Base-by-base conservation (phyloP, 2,888 invertebrate genomes). In the Ochropleura plecta region DNA sequence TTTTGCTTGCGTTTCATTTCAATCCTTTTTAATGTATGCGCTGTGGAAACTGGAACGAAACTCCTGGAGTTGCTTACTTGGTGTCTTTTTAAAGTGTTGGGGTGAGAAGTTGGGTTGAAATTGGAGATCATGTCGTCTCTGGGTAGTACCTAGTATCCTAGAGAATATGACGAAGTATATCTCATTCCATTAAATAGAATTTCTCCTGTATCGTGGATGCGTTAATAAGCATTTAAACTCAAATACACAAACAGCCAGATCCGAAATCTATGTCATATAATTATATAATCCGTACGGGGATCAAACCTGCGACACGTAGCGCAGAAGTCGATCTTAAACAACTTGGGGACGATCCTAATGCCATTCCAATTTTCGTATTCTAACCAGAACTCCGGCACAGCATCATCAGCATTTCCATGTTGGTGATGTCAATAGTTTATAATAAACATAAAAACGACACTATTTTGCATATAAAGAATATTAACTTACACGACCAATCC, bases 21-120 rank as follows among this genome's bases (percentile, higher is more conserved):
- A 76, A 82, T 76, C 51, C 71, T 14, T 42, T 49, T 49, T 77
- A 59, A 71, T 70, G 51, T 64, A 70, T 77, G 59, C 44, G n/a
- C 5, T 18, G 69, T 9, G 60, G 55, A 66, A 49, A 46, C 16
- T 55, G 60, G 16, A 57, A 30, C 3, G 30, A n/a, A 59, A 42
- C 12, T 30, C 8, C 14, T 18, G 18, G 18, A 5, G 18, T 18
- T 63, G 40, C 40, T 59, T 46, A n/a, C 42, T 30, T 46, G 49
- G 9, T 57, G 18, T 0, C 9, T 10, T 59, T 48, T 20, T 10
- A 20, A 59, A 4, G 14, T 68, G 8, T 16, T 68, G 12, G 30
- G 14, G 14, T 7, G 7, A 18, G 0, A 4, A 14, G 55, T 12
- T 18, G 3, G 30, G 20, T 20, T 18, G 4, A 4, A n/a, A 46